Evolutionary conservation across 2,888 invertebrate genomes (phyloP), one percentile per base, ranked within the genome.

Genomic region (Latrodectus hesperus): DNA sequence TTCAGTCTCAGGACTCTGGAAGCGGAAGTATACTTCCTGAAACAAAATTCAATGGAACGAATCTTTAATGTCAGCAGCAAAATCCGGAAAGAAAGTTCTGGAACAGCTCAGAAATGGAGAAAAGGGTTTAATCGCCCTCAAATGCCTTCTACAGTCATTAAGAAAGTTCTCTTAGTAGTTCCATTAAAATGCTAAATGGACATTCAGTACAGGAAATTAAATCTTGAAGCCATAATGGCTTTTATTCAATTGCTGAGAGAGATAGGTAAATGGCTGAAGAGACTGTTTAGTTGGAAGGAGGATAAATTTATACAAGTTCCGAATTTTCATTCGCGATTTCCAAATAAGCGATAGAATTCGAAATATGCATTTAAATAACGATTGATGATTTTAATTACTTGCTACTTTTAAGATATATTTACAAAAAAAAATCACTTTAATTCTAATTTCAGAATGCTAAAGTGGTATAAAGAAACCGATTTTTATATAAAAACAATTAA

Each of bases 141-240:
- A 53, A 17, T 12, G 53, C 52, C 52, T 53, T 74, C 52, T 53
- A n/a, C 10, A 76, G 64, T 64, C 75, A 64, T 76, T 64, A 76
- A 64, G 49, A 64, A 64, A 49, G 26, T 64, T 76, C n/a, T n/a
- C 38, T 26, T n/a, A 38, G 49, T 6, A 76, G 75, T 60, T 55
- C 64, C 55, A 26, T 64, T 76, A 60, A 49, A 49, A 64, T 55
- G 60, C 75, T 60, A 60, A 64, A 76, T 76, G 38, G 75, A 76
- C 60, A 76, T 53, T 52, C 53, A 53, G 74, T 22, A 17, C n/a
- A 12, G 75, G 75, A 76, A 60, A 53, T 74, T 76, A 26, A 60
- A 64, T 64, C 64, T 76, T 49, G 51, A 49, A n/a, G 38, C 38
- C 71, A n/a, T 71, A 71, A 71, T 38, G 71, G 51, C 38, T 71